Evolutionary conservation across 2,113 vertebrate genomes (phyloP).

Genomic region (Helogale parvula): DNA sequence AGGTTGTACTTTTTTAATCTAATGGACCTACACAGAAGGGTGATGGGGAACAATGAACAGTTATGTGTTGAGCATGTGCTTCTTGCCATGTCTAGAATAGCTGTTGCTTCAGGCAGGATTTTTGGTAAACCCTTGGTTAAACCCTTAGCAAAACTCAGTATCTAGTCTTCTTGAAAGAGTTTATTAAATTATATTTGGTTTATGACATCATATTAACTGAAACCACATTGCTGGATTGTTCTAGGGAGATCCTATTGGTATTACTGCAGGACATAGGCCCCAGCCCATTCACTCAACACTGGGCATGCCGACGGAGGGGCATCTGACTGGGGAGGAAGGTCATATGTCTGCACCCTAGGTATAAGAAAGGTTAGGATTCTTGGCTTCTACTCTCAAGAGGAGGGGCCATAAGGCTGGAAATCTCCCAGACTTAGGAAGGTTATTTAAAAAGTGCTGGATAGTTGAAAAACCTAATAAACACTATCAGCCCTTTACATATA

Average conservation of each 20-base stretch:
- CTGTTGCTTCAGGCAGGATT: neutral
- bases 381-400: neutral
- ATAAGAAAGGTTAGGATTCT: neutral
- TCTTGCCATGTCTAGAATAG: neutral
- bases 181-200: constrained; percentile 11
- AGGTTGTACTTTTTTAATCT: neutral
- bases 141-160: neutral
- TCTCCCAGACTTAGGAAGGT: neutral
- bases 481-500: neutral
- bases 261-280: neutral
- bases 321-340: neutral
- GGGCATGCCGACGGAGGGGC: neutral
- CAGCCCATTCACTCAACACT: neutral
- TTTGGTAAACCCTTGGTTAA: neutral
- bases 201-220: constrained; percentile 3
- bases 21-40: neutral
- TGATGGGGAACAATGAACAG: neutral
- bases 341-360: neutral
- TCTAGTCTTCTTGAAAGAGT: neutral
- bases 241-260: neutral
- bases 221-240: neutral
- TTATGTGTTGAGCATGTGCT: neutral
- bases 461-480: neutral
- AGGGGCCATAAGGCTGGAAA: neutral
- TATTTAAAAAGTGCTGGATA: neutral